Percentiles rank a stretch among this genome's conserved stretches.
Conservation (phyloP, 2,888 invertebrate species). For the Cinara cedri region DNA sequence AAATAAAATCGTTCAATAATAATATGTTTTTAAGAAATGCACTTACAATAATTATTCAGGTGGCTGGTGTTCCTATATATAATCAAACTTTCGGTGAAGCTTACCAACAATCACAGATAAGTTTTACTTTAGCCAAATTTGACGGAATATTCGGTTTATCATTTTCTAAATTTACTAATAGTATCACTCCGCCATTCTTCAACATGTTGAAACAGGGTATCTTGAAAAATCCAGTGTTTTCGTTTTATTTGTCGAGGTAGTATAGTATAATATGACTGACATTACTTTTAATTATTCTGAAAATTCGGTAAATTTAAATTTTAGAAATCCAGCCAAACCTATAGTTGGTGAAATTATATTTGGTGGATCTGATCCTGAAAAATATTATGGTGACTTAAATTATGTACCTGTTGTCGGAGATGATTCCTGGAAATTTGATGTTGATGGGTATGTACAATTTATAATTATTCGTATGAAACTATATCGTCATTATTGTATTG, state of each 20-base stretch:
- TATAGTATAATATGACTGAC: neutral
- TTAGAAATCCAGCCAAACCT: conserved; percentile 64
- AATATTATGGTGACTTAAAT: conserved; percentile 87
- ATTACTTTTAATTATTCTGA: neutral
- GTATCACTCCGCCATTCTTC: conserved; percentile 89
- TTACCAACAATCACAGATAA: conserved; percentile 88
- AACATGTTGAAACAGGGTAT: conserved; percentile 84
- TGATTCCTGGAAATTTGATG: conserved; percentile 96
- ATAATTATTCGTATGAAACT: neutral
- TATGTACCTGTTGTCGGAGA: conserved; percentile 83
- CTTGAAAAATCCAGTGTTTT: conserved; percentile 79
- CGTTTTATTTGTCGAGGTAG: conserved; percentile 89
- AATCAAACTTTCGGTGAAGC: conserved; percentile 96
- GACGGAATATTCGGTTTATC: conserved; percentile 97
- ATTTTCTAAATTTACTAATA: conserved; percentile 90
- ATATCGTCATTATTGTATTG: neutral
- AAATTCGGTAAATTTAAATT: conserved; percentile 27
- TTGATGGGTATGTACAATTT: conserved; percentile 71
- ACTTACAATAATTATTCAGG: conserved; percentile 64
- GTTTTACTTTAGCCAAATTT: conserved; percentile 98
- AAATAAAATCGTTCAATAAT: neutral
- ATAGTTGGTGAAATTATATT: conserved; percentile 88
- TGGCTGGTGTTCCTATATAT: conserved; percentile 76
- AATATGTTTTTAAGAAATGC: neutral
- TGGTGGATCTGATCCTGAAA: conserved; percentile 91